Conservation (phyloP, 1,140 invertebrate genomes). For the Diuraphis noxia region DNA sequence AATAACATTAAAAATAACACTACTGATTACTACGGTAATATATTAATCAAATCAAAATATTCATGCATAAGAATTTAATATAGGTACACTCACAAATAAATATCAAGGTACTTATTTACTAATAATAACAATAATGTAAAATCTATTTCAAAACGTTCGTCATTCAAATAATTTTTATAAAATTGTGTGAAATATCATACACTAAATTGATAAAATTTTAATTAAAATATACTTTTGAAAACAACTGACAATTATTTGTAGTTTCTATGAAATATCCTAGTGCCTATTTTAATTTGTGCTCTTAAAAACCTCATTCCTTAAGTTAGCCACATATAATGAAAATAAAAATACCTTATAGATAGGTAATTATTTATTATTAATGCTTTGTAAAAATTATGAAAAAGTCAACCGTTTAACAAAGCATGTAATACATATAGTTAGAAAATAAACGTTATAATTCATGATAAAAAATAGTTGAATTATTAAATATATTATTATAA, state of each 20-base stretch:
- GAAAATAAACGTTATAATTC: not conserved
- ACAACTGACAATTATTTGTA: not conserved
- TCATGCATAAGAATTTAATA: not conserved
- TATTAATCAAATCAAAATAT: not conserved
- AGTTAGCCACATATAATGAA: not conserved
- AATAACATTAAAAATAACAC: not conserved
- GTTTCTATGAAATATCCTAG: too few relatives aligned
- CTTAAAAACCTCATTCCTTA: not conserved
- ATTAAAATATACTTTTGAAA: not conserved
- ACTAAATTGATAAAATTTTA: not conserved
- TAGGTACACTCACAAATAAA: not conserved
- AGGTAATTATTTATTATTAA: not conserved
- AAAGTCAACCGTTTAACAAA: not conserved
- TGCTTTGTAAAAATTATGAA: not conserved
- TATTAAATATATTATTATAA: not conserved
- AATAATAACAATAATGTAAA: not conserved
- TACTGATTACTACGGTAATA: not conserved
- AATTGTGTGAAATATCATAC: not conserved
- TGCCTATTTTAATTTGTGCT: not conserved
- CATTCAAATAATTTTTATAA: not conserved
- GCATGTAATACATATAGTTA: not conserved
- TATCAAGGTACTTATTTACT: not conserved
- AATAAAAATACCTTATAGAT: not conserved
- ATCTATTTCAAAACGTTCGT: not conserved
- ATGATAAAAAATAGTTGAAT: not conserved